Percentiles rank a stretch among this genome's conserved stretches.
Evolutionary conservation across 2,113 vertebrate genomes (phyloP).

Genomic region (Caranx melampygus): DNA sequence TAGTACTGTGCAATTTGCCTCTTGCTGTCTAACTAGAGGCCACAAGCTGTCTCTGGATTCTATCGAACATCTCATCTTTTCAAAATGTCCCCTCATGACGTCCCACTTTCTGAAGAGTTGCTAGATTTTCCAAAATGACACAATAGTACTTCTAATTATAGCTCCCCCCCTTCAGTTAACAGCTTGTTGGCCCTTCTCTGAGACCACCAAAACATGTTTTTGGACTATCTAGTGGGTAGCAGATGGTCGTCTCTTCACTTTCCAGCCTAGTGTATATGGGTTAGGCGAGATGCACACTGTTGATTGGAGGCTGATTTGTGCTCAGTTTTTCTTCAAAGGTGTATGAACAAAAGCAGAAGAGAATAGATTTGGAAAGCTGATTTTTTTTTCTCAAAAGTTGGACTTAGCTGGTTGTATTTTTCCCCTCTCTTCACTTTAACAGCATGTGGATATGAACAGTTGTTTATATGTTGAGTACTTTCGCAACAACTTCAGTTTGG

Average conservation of each 20-base stretch:
- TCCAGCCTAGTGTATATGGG: conserved; percentile 30
- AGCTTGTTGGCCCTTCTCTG: conserved; percentile 49
- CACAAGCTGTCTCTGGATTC: conserved; percentile 25
- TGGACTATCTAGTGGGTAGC: conserved; percentile 40
- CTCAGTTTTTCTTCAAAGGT: conserved; percentile 9
- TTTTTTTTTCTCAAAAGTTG: neutral
- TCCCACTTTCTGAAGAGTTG: conserved; percentile 44
- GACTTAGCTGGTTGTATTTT: neutral
- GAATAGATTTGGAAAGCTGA: neutral
- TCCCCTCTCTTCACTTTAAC: neutral
- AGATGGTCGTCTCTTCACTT: conserved; percentile 56
- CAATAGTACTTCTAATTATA: conserved; percentile 28
- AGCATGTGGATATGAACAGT: neutral
- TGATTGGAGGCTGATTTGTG: neutral
- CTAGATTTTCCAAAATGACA: conserved; percentile 39
- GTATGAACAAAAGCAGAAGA: no score
- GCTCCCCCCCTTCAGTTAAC: conserved; percentile 40
- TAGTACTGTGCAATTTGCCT: conserved; percentile 17
- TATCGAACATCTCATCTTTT: conserved; percentile 44
- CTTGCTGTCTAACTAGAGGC: conserved; percentile 29
- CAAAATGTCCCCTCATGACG: conserved; percentile 34
- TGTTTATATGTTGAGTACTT: neutral
- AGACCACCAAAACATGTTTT: conserved; percentile 37
- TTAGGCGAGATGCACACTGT: conserved; percentile 8
- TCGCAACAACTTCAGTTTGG: neutral